Percentiles rank a stretch among this genome's conserved stretches.
These are phyloP conservation scores for Celastrina argiolus DNA, from an alignment of 2,888 invertebrate species.

Conservation along the genomic window DNA sequence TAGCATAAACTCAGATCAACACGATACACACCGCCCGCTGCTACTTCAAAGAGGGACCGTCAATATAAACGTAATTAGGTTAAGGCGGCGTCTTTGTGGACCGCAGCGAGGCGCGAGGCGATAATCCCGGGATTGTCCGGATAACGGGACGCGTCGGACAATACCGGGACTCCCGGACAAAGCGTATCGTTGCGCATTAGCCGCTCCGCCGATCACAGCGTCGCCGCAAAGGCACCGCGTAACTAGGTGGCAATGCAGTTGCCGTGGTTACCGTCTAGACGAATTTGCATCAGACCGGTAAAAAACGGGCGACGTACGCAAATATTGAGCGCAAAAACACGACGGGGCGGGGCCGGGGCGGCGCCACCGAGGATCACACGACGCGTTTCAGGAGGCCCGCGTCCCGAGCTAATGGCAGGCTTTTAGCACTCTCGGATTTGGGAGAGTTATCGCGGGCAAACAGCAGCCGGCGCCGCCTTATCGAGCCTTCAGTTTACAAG, in stretches of 20 bases:
- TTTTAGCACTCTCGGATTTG: slow-evolving; percentile 71
- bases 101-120: slow-evolving; percentile 31
- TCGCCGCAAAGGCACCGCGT: slow-evolving; percentile 59
- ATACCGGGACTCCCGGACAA: slow-evolving; percentile 36
- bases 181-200: slow-evolving; percentile 73
- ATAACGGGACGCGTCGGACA: slow-evolving; percentile 63
- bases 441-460: slow-evolving; percentile 43
- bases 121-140: slow-evolving; percentile 66
- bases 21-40: slow-evolving; percentile 18
- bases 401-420: slow-evolving; percentile 58
- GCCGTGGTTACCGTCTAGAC: slow-evolving; percentile 41
- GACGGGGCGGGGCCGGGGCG: slow-evolving; percentile 71
- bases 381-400: slow-evolving; percentile 56
- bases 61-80: slow-evolving; percentile 50
- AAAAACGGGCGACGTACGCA: slow-evolving; percentile 74
- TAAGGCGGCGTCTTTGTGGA: slow-evolving; percentile 58
- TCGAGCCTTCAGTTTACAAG: slow-evolving; percentile 66
- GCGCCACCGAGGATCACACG: slow-evolving; percentile 56
- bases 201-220: slow-evolving; percentile 52
- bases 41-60: slow-evolving; percentile 1
- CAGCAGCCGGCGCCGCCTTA: slow-evolving; percentile 72
- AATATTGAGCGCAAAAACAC: slow-evolving; percentile 72
- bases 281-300: slow-evolving; percentile 59
- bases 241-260: slow-evolving; percentile 65
- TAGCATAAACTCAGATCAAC: slow-evolving; percentile 24